These are phyloP conservation scores for Crossaster papposus DNA, from an alignment of 53 echinoderm and acorn worm species.

Conservation along the genomic window DNA sequence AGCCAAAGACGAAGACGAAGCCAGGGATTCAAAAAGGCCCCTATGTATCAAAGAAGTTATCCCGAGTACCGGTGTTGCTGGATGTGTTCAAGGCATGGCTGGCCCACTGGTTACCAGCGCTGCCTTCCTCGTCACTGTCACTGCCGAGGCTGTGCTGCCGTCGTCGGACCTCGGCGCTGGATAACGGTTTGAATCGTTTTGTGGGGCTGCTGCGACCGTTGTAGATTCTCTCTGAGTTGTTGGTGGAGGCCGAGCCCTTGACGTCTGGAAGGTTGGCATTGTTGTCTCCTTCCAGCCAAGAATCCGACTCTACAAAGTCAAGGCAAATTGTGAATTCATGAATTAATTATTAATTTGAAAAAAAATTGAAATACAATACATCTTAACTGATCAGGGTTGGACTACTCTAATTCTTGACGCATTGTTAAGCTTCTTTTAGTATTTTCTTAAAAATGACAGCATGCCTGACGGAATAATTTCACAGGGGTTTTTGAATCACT, in stretches of 20 bases:
- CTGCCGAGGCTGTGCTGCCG: conserved; percentile 54
- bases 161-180: conserved; percentile 57
- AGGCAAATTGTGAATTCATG: background rate
- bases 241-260: conserved; percentile 86
- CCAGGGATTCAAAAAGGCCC: background rate
- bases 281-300: conserved; percentile 94
- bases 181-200: conserved; percentile 69
- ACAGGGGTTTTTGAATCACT: too few relatives aligned
- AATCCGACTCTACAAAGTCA: conserved; percentile 68
- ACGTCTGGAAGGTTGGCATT: conserved; percentile 30
- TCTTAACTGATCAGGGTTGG: too few relatives aligned
- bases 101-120: conserved; percentile 53
- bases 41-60: conserved; percentile 82
- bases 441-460: too few relatives aligned
- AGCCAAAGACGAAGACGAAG: background rate
- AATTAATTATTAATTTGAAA: too few relatives aligned
- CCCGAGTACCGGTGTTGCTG: conserved; percentile 33
- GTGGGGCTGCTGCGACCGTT: conserved; percentile 91
- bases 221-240: conserved; percentile 94
- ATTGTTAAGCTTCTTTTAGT: too few relatives aligned
- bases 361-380: too few relatives aligned
- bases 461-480: too few relatives aligned
- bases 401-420: too few relatives aligned
- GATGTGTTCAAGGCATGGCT: conserved; percentile 11
- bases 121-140: conserved; percentile 67